Base-by-base conservation (phyloP, 2,797 vertebrate species). In the Rhodeus uyekii region DNA sequence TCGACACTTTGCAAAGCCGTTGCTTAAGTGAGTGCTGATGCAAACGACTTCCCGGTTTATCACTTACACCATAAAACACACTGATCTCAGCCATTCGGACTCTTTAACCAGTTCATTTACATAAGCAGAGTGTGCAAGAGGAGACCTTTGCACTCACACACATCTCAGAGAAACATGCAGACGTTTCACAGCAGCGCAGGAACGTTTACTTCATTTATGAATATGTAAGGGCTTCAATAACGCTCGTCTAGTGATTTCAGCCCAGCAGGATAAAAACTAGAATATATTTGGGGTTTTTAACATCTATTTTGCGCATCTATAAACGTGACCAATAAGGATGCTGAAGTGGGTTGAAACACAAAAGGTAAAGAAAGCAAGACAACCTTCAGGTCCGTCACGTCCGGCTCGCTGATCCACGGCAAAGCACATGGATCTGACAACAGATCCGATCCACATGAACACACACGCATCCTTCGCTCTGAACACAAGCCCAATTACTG, bases 51-150 rank as follows among this genome's bases (percentile, higher is more conserved):
- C 53, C 36, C 13, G 65, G 22, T 58, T 84, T 39, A 63, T 61
- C 63, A 24, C 22, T 9, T 46, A 13, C 1, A 42, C 36, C 24
- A 38, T 58, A 34, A 69, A 84, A 44, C 36, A 55, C 53, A 24
- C 55, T 46, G 69, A 53, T 24, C 61, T 29, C 24, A 39, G 4
- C 29, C n/a, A 58, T 12, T 34, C 3, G 58, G 69, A 46, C 44
- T 60, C 50, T 68, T 24, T 34, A 81, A 83, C 38, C 67, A 65
- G 78, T 78, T 78, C 50, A 81, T 36, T 55, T 63, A 74, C 60
- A 78, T 68, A 73, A 75, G 16, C 19, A 18, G 7, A 22, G 68
- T 19, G 18, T 46, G 74, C 50, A 22, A 48, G 48, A 36, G 44
- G 42, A 53, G 27, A 27, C 68, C 72, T 80, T 42, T 50, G 34